Conservation (phyloP, 2,888 invertebrate species). For the Cotesia congregata region DNA sequence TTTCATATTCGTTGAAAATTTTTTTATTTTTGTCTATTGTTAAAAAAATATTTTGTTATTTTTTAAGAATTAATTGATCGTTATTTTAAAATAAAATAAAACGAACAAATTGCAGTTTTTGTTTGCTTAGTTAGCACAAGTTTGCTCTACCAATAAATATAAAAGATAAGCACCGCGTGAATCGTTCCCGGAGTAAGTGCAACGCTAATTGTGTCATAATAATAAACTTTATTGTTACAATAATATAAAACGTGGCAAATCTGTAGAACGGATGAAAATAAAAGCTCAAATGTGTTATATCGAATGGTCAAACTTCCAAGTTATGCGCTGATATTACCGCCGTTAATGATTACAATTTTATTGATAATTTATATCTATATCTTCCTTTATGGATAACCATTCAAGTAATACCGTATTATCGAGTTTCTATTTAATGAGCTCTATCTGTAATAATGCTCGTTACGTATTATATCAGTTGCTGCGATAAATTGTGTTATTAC, state of each 20-base stretch:
- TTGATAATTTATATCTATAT: not conserved
- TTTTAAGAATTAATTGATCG: too few species aligned
- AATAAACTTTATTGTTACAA: not conserved
- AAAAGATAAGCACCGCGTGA: not conserved
- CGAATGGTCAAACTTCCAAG: too few species aligned
- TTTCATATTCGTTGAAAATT: not conserved
- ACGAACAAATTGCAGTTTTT: too few species aligned
- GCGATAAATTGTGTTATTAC: not conserved
- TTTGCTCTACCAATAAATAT: not conserved
- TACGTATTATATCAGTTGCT: not conserved
- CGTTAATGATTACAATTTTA: not conserved
- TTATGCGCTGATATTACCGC: not conserved
- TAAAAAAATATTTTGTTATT: too few species aligned
- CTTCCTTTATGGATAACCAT: not conserved
- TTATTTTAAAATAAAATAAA: too few species aligned
- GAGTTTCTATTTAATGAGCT: not conserved
- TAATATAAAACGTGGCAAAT: not conserved
- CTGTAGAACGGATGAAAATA: not conserved
- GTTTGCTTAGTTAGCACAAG: not conserved
- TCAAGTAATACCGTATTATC: not conserved
- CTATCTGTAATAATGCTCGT: not conserved
- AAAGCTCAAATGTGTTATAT: not conserved
- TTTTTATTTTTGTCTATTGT: too few species aligned
- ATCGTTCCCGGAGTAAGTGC: not conserved
- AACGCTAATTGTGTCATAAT: conserved; percentile 4